These are phyloP conservation scores for Tretioscincus oriximinensis DNA, from an alignment of 2,113 vertebrate species.

Conservation along the genomic window DNA sequence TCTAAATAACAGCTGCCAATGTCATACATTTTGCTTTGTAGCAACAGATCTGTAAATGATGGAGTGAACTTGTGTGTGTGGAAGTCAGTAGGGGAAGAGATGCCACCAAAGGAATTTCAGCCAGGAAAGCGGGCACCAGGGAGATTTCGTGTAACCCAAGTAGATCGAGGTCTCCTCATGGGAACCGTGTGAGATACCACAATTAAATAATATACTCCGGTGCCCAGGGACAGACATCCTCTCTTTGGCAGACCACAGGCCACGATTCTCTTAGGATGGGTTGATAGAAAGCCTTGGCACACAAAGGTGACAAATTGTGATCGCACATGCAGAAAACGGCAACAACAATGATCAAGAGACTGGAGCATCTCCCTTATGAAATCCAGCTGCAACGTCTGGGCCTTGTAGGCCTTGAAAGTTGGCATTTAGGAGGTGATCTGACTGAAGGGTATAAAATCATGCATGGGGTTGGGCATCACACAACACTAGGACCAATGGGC, in stretches of 20 bases:
- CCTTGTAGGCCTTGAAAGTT: too few relatives aligned
- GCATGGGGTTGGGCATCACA: too few relatives aligned
- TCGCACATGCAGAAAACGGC: neutral
- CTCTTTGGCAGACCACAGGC: conserved; percentile 39
- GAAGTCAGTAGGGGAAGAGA: too few relatives aligned
- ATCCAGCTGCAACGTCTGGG: too few relatives aligned
- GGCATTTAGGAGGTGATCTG: too few relatives aligned
- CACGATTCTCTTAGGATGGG: conserved; percentile 45
- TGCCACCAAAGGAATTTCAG: conserved; percentile 16
- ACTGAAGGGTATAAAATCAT: too few relatives aligned
- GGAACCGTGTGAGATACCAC: conserved; percentile 59
- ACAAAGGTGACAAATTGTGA: conserved; percentile 66
- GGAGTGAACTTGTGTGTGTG: conserved; percentile 60
- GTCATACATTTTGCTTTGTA: conserved; percentile 67
- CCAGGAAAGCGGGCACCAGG: conserved; percentile 43
- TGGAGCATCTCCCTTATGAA: too few relatives aligned
- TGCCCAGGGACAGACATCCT: conserved; percentile 32
- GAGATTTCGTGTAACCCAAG: conserved; percentile 40
- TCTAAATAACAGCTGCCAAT: conserved; percentile 77
- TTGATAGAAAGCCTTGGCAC: conserved; percentile 47
- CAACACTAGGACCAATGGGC: too few relatives aligned
- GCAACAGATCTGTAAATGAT: conserved; percentile 66
- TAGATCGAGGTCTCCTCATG: conserved; percentile 40
- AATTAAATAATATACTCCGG: conserved; percentile 52
- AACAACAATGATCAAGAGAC: too few relatives aligned